Base-by-base conservation (phyloP, 2,888 invertebrate genomes). In the Phymatocera aterrima region DNA sequence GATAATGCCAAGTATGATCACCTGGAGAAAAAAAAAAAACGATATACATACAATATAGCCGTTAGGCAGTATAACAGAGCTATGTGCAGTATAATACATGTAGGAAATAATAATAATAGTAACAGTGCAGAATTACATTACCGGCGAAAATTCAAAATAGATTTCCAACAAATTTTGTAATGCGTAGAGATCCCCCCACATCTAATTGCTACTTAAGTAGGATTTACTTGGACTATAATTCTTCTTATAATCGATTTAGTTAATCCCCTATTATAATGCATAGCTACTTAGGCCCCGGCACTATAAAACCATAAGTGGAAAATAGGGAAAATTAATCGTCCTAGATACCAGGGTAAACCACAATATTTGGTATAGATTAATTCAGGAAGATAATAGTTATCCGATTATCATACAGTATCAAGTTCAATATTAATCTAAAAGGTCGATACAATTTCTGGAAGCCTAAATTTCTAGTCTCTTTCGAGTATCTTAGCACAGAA, bases 221-320 rank as follows among this genome's bases (percentile, higher is more conserved):
- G 57, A 24, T 57, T 57, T 57, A 57, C 57, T 57, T 15, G 24
- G 28, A 57, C 28, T 28, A 57, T 57, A 57, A 57, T 28, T 57
- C 57, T 57, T 15, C 57, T 15, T 28, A 57, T 57, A 57, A 57
- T 57, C 57, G 57, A 57, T 57, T 57, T 28, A 28, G 57, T 57
- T 57, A 57, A 57, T 4, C 57, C 57, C 28, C n/a, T n/a, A 15
- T 15, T 57, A 15, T 57, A 57, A 57, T 57, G 24, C 24, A 57
- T 57, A 28, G 54, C 40, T 4, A 40, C 8, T 21, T 28, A 40
- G n/a, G n/a, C n/a, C n/a, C n/a, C n/a, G n/a, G n/a, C 12, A 57
- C 21, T 57, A 57, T 24, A 12, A 57, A 12, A 57, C 54, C 54
- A n/a, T 10, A 57, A 57, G 28, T 28, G 28, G 57, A 28, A 57